Evolutionary conservation across 2,888 invertebrate species (phyloP).

Genomic region (Altica lythri): DNA sequence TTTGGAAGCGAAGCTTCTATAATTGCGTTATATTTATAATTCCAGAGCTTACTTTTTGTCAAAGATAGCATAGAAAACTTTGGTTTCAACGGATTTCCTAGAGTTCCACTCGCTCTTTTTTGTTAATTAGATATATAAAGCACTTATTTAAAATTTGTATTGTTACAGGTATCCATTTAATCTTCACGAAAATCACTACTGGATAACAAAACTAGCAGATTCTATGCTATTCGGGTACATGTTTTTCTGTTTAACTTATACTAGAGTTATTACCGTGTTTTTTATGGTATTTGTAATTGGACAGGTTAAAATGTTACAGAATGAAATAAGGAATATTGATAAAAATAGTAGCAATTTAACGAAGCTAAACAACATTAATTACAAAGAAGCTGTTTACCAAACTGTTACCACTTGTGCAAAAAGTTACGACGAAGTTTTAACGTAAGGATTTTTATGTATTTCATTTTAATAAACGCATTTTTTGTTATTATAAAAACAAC

Average conservation of each 20-base stretch:
- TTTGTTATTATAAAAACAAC: no score
- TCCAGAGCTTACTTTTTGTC: no score
- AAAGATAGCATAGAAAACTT: no score
- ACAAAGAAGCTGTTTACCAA: conserved; percentile 15
- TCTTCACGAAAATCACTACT: conserved; percentile 22
- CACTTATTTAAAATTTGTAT: no score
- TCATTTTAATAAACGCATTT: no score
- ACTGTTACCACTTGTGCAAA: conserved; percentile 17
- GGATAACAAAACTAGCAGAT: conserved; percentile 15
- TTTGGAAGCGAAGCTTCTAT: no score
- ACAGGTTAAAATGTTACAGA: conserved; percentile 27
- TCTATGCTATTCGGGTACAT: conserved; percentile 8
- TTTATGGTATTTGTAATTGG: conserved; percentile 27
- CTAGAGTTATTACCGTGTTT: conserved; percentile 19
- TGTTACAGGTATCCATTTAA: conserved; percentile 28
- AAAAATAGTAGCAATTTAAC: conserved; percentile 2
- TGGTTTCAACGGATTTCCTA: no score
- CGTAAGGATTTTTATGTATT: conserved; percentile 23
- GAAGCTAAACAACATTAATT: background rate
- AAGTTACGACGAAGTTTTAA: conserved; percentile 23
- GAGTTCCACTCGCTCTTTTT: no score
- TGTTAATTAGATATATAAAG: no score
- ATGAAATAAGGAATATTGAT: conserved; percentile 21
- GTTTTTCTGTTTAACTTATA: conserved; percentile 14
- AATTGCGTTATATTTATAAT: no score